Base-by-base conservation (phyloP, 2,797 vertebrate species). In the Pipistrellus pygmaeus region DNA sequence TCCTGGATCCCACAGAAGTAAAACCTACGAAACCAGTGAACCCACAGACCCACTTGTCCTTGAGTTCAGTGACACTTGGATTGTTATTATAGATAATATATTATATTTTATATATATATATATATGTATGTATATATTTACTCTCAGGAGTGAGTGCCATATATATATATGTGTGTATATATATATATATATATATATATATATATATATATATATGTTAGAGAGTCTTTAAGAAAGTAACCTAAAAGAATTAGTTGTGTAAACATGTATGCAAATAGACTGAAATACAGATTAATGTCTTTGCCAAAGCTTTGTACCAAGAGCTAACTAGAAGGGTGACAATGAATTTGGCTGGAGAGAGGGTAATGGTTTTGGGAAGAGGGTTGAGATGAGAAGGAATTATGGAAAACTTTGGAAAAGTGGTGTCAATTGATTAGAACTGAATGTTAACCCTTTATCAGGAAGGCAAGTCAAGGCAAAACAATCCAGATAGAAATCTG, bases 21-120 rank as follows among this genome's bases (percentile, higher is more conserved):
- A 93, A 97, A 91, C 2, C n/a, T 76, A 27, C 10, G 44, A 88
- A 92, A 57, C 68, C 91, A 95, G 2, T 72, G 35, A 57, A 57
- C 6, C 20, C 20, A 71, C 11, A 64, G 44, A 76, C 7, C 21
- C 25, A 62, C 25, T 51, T 72, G 30, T 32, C 77, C 60, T 91
- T 91, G 75, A 94, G 25, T 69, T 72, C 32, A 32, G 8, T 35
- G 23, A 62, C 46, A 64, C 30, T 38, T 53, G 8, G 8, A 1
- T 72, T 86, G 48, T 57, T 86, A 48, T 48, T 75, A 78, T 4
- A 78, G 13, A 35, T 32, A 35, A 72, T 72, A 53, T n/a, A 77
- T 35, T 88, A 55, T 68, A 68, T 68, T 9, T 9, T 57, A 46
- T 77, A 60, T 23, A 76, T 57, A 46, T 77, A 60, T 23, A 76